phyloP scores from a whole-genome alignment of 2,888 invertebrate genomes.

The Aelia acuminata region DNA sequence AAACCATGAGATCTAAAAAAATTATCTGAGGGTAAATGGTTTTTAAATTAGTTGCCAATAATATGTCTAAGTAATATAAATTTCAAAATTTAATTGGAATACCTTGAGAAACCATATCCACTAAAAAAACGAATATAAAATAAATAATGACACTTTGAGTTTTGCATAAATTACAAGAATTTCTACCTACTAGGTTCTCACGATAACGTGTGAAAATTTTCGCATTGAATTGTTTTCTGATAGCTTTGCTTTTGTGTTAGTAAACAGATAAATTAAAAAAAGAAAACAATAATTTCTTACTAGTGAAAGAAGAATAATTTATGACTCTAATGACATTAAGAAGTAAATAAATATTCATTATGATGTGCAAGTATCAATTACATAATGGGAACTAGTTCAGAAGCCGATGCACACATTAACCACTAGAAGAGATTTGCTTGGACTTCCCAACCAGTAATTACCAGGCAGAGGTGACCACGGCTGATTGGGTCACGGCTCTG shows the following conservation, averaged over 20 bases:
- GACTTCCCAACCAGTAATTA: not conserved
- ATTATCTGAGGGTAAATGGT: too few relatives aligned
- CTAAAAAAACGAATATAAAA: too few relatives aligned
- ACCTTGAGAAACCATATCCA: too few relatives aligned
- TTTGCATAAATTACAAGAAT: too few relatives aligned
- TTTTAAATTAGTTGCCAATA: too few relatives aligned
- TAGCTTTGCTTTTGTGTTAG: not conserved
- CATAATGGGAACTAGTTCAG: not conserved
- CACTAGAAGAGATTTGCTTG: not conserved
- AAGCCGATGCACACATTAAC: not conserved
- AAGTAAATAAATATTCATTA: not conserved
- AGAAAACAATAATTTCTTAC: not conserved
- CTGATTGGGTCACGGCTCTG: not conserved
- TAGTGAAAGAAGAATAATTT: not conserved
- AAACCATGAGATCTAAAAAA: too few relatives aligned
- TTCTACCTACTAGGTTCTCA: not conserved
- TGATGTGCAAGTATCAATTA: not conserved
- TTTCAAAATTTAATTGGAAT: too few relatives aligned
- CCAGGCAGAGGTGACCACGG: not conserved
- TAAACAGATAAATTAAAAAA: not conserved
- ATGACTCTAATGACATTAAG: not conserved
- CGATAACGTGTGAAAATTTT: not conserved
- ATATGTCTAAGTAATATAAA: too few relatives aligned
- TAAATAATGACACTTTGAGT: too few relatives aligned
- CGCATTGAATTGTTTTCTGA: not conserved